phyloP scores from a whole-genome alignment of 1,140 invertebrate genomes.

The Drosophila subpulchrella region DNA sequence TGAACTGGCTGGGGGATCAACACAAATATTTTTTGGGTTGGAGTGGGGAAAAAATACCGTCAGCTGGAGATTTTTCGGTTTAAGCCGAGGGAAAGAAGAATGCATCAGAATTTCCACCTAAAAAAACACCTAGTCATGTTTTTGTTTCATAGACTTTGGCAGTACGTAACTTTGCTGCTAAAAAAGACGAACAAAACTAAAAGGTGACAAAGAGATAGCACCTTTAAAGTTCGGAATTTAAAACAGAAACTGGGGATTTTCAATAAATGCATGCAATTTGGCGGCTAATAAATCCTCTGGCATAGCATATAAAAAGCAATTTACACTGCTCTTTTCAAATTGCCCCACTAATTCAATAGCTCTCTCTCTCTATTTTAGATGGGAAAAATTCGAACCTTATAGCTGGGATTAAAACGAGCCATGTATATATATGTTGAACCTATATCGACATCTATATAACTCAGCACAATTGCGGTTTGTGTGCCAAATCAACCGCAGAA shows the following conservation, averaged over 20 bases:
- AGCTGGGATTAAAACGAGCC: not conserved
- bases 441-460: conserved; percentile 11
- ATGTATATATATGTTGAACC: too few species aligned
- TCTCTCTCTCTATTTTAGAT: too few species aligned
- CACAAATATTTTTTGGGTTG: conserved; percentile 14
- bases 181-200: conserved; percentile 5
- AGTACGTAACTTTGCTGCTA: not conserved
- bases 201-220: conserved; percentile 1
- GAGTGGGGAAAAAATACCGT: conserved; percentile 2
- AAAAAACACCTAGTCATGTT: conserved; percentile 12
- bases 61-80: conserved; percentile 5
- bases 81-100: conserved; percentile 17
- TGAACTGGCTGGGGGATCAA: conserved; percentile 9
- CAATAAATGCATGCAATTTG: conserved; percentile 3
- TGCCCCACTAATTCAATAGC: conserved; percentile 11
- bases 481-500: conserved; percentile 33
- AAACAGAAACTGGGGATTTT: not conserved
- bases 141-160: conserved; percentile 5
- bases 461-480: conserved; percentile 30
- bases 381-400: not conserved
- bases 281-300: conserved; percentile 5
- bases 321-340: conserved; percentile 11
- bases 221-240: not conserved
- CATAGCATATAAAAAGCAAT: conserved; percentile 25
- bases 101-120: conserved; percentile 13